Conservation (phyloP, 2,888 invertebrate genomes). For the Linhomoeus sp. region DNA sequence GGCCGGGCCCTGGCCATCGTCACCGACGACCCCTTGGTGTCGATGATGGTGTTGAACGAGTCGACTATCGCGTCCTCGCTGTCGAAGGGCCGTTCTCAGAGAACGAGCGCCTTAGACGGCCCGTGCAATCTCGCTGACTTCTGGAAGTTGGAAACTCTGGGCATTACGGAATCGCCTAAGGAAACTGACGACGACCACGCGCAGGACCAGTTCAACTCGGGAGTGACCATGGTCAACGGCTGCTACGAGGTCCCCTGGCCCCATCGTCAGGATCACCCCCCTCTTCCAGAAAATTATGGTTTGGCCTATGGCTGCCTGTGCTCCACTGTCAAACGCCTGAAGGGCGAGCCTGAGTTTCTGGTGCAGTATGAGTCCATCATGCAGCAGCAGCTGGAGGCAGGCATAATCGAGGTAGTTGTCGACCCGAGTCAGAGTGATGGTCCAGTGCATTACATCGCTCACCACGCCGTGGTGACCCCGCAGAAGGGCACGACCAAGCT, state of each 20-base stretch:
- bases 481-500: slow-evolving; percentile 6
- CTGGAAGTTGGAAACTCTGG: neutral
- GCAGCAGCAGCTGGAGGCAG: slow-evolving; percentile 4
- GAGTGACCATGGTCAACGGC: neutral
- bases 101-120: neutral
- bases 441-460: slow-evolving; percentile 7
- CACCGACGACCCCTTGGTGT: no score
- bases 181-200: neutral
- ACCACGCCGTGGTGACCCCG: slow-evolving; percentile 7
- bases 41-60: no score
- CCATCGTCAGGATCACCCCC: neutral
- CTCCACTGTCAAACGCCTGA: neutral
- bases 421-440: neutral
- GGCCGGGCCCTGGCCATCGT: no score
- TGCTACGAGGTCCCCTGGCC: slow-evolving; percentile 2
- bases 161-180: neutral
- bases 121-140: neutral
- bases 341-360: neutral
- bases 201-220: neutral
- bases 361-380: slow-evolving; percentile 5
- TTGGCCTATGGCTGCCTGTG: neutral
- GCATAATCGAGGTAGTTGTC: slow-evolving; percentile 6
- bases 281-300: slow-evolving; percentile 1
- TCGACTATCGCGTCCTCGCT: no score
- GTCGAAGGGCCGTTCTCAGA: no score